phyloP scores from a whole-genome alignment of 2,888 invertebrate genomes.

The Cantharis lateralis region DNA sequence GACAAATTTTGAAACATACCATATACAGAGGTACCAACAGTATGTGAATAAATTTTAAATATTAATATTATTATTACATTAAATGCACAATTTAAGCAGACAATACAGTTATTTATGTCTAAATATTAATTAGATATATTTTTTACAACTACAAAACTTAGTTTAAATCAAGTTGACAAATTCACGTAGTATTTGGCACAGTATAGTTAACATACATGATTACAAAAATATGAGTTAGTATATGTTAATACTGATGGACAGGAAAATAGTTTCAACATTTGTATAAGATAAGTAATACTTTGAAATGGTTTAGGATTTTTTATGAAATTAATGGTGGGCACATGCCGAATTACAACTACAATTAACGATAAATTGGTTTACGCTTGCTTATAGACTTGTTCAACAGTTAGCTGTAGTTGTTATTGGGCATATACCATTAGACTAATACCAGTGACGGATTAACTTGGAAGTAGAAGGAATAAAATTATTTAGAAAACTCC shows the following conservation, averaged over 20 bases:
- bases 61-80: constrained; percentile 26
- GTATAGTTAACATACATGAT: constrained; percentile 47
- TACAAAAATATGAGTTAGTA: constrained; percentile 52
- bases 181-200: constrained; percentile 43
- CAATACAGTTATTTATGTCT: constrained; percentile 35
- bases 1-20: background rate
- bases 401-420: background rate
- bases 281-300: constrained; percentile 22
- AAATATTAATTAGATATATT: background rate
- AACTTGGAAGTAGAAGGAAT: background rate
- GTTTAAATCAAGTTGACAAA: constrained; percentile 25
- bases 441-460: background rate
- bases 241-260: constrained; percentile 49
- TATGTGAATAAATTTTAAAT: background rate
- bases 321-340: background rate
- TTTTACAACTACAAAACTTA: constrained; percentile 31
- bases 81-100: constrained; percentile 38
- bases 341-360: background rate
- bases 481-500: background rate
- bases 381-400: background rate
- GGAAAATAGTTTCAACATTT: constrained; percentile 39
- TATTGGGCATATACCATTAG: background rate
- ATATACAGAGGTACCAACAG: background rate
- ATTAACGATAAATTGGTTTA: background rate
- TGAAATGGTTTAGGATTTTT: background rate